phyloP scores from a whole-genome alignment of 2,113 vertebrate genomes.

The Delphinus delphis region DNA sequence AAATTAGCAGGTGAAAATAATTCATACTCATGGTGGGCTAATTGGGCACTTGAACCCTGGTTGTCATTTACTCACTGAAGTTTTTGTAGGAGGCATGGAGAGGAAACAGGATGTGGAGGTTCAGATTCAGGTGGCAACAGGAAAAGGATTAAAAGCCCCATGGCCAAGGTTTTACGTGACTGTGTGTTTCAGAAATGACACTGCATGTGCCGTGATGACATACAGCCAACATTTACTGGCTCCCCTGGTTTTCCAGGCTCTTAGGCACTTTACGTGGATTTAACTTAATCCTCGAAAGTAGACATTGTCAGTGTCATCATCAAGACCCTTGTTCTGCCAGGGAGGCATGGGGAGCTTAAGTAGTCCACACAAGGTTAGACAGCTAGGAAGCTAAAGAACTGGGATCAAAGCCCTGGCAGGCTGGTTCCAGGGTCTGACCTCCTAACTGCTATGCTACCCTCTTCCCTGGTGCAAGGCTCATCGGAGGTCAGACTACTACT shows the following conservation, averaged over 20 bases:
- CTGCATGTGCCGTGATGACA: no score
- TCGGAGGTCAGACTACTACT: no score
- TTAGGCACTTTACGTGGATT: background rate
- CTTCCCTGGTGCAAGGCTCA: background rate
- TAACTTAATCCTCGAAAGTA: background rate
- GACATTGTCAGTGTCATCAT: background rate
- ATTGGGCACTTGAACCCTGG: rapidly evolving
- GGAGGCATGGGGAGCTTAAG: background rate
- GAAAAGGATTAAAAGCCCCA: background rate
- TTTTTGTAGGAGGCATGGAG: background rate
- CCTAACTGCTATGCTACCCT: background rate
- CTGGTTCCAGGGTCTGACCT: no score
- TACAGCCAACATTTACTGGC: background rate
- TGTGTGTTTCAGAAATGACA: background rate
- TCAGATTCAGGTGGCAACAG: background rate
- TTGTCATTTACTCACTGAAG: background rate
- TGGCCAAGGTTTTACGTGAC: no score
- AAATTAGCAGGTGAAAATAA: background rate
- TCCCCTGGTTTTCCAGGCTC: background rate
- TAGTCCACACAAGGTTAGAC: background rate
- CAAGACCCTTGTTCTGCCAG: background rate
- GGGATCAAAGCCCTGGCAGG: no score
- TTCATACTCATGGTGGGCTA: background rate
- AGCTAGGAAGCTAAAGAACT: background rate
- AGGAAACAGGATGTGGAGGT: background rate